phyloP scores from a whole-genome alignment of 2,888 invertebrate genomes.

The Encarsia formosa region DNA sequence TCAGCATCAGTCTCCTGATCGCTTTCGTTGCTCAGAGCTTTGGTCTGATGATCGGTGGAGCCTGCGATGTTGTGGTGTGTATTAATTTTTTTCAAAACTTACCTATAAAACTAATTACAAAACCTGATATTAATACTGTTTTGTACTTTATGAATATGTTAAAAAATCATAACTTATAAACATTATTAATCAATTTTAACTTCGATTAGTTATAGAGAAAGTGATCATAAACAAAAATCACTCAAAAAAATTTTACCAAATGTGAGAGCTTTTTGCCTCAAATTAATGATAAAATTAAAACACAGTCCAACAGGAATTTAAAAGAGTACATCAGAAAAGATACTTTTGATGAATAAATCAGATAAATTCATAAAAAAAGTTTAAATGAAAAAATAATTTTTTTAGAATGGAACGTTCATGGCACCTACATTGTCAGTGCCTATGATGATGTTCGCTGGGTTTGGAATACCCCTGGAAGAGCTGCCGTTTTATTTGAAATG shows the following conservation, averaged over 20 bases:
- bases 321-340: not conserved
- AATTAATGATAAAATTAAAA: not conserved
- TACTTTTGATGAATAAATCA: not conserved
- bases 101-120: no score
- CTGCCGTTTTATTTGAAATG: slow-evolving; percentile 82
- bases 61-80: slow-evolving; percentile 79
- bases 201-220: no score
- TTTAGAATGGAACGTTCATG: slow-evolving; percentile 89
- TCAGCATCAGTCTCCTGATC: slow-evolving; percentile 73
- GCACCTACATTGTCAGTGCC: slow-evolving; percentile 90
- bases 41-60: slow-evolving; percentile 87
- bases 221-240: no score
- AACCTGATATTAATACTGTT: no score
- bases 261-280: not conserved
- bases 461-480: slow-evolving; percentile 85
- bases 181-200: no score
- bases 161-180: no score
- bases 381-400: slow-evolving; percentile 23
- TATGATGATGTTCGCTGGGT: slow-evolving; percentile 95
- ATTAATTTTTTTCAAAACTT: slow-evolving; percentile 4
- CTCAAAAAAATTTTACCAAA: no score
- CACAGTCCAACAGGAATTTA: no score
- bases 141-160: no score
- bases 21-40: slow-evolving; percentile 90
- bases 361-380: not conserved